Base-by-base conservation (phyloP, 1,140 invertebrate species). In the Formica exsecta region DNA sequence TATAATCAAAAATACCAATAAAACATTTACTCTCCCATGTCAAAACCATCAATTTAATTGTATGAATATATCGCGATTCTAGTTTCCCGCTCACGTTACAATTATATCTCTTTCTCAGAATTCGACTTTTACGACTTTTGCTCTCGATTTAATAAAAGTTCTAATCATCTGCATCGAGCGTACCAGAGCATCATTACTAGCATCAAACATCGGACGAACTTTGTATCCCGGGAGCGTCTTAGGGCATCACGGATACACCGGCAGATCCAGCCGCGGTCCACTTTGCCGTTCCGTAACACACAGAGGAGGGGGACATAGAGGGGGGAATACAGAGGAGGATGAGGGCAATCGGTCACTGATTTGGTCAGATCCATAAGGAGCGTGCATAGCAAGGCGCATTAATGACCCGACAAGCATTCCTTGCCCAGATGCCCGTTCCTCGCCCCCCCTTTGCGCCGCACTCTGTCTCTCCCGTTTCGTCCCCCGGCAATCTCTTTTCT, bases 361-460 rank as follows among this genome's bases (percentile, higher is more conserved):
- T 94, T 93, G 93, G 93, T 92, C 92, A 90, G 93, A 94, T 94
- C 91, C 92, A 94, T 94, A 94, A 92, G 92, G 90, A 92, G 92
- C 90, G 88, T 93, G 92, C 92, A 93, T 92, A 94, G 90, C 92
- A 90, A 91, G 88, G 91, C 88, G 92, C 94, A 94, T 94, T 94
- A 94, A 94, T 94, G 94, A 94, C 93, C 93, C 90, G 89, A 93
- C 92, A 93, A 92, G 92, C 91, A 93, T 94, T 94, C 93, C 92
- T 93, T 91, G 89, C 89, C 87, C 87, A 92, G 89, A 92, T 93
- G 92, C 90, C 84, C 90, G 77, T 86, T 71, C 64, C 25, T 86
- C 76, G 54, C 66, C 81, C 75, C 66, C 81, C 86, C 57, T 68
- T 64, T 85, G 66, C 77, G 29, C 73, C 83, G 71, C 65, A 54